Conservation (phyloP, 2,888 invertebrate genomes). For the Pyrocoelia pectoralis region DNA sequence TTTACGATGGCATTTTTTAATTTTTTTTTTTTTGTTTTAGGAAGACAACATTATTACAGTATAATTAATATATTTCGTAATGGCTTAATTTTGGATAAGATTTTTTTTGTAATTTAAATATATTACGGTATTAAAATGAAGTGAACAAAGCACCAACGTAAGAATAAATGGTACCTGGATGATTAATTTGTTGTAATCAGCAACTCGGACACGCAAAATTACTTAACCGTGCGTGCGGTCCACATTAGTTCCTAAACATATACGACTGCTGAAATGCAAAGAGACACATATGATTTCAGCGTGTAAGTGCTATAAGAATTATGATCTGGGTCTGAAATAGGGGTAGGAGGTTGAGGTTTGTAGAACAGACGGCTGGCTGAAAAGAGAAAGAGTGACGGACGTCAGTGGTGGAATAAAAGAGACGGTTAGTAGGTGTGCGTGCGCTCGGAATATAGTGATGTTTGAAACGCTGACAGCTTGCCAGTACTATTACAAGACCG, state of each 20-base stretch:
- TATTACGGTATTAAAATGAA: constrained; percentile 11
- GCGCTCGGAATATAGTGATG: constrained; percentile 60
- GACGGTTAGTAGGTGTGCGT: constrained; percentile 55
- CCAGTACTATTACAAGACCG: constrained; percentile 60
- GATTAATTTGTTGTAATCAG: constrained; percentile 55
- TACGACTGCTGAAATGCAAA: constrained; percentile 37
- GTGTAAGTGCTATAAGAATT: constrained; percentile 56
- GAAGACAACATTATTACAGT: constrained; percentile 45
- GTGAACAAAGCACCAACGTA: constrained; percentile 22
- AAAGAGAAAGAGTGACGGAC: constrained; percentile 36
- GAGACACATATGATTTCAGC: constrained; percentile 38
- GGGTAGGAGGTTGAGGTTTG: constrained; percentile 59
- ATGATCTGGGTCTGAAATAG: constrained; percentile 56
- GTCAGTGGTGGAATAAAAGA: constrained; percentile 42
- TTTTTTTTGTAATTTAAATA: background rate
- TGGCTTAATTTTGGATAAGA: constrained; percentile 7
- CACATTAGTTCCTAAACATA: constrained; percentile 44
- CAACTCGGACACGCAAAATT: constrained; percentile 53
- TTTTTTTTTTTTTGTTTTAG: constrained; percentile 43
- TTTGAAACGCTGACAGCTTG: constrained; percentile 63
- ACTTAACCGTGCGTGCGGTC: constrained; percentile 50
- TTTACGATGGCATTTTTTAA: constrained; percentile 46
- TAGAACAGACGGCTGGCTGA: constrained; percentile 51
- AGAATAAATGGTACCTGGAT: constrained; percentile 38
- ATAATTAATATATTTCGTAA: constrained; percentile 5